These are phyloP conservation scores for Pharmacophagus antenor DNA, from an alignment of 2,888 invertebrate genomes.

Conservation along the genomic window DNA sequence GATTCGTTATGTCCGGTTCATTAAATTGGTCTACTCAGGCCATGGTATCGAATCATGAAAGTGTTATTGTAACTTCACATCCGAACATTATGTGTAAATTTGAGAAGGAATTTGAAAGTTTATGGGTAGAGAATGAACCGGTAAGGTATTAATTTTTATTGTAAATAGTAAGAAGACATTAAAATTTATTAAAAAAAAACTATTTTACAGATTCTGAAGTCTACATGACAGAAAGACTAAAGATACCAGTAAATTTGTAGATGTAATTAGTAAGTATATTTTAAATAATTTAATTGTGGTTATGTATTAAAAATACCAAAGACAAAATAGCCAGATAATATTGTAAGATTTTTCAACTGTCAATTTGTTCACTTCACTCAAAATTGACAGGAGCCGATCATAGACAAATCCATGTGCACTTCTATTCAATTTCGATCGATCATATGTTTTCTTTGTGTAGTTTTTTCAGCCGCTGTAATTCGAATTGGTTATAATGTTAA, in stretches of 20 bases:
- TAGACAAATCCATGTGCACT: conserved; percentile 77
- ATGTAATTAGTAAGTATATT: neutral
- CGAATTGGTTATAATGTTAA: conserved; percentile 70
- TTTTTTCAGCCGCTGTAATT: conserved; percentile 79
- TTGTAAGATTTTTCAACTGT: neutral
- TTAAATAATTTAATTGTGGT: neutral
- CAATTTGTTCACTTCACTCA: conserved; percentile 33
- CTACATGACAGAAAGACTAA: conserved; percentile 35
- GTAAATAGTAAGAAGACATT: neutral
- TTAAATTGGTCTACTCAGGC: conserved; percentile 89
- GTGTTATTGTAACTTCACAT: conserved; percentile 83
- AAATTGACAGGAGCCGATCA: conserved; percentile 48
- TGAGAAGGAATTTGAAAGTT: conserved; percentile 80
- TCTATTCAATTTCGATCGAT: conserved; percentile 74
- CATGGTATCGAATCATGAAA: conserved; percentile 86
- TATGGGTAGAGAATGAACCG: conserved; percentile 81
- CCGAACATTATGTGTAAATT: conserved; percentile 77
- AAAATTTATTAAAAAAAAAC: neutral
- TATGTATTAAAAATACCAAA: neutral
- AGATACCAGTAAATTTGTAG: neutral
- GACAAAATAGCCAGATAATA: neutral
- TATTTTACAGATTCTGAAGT: conserved; percentile 50
- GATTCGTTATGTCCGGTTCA: conserved; percentile 85
- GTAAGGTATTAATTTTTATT: conserved; percentile 43
- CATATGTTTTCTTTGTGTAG: conserved; percentile 82